These are phyloP conservation scores for Sarcophaga subvicina DNA, from an alignment of 2,888 invertebrate genomes.

Conservation along the genomic window DNA sequence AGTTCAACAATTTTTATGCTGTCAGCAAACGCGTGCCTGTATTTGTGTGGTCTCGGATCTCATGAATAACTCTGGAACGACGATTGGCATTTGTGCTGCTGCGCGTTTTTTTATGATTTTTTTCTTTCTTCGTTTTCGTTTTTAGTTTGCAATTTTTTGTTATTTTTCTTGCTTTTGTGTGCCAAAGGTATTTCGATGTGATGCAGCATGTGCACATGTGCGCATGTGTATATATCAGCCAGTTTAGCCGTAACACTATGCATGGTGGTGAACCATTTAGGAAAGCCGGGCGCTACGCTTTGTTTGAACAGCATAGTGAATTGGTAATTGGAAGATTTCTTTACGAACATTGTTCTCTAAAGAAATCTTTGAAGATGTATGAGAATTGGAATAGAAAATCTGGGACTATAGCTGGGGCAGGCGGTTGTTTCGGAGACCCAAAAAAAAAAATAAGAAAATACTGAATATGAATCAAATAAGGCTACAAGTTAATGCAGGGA, in stretches of 20 bases:
- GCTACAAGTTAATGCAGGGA: no score
- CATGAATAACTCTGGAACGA: slow-evolving; percentile 67
- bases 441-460: no score
- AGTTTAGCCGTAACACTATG: slow-evolving; percentile 11
- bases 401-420: no score
- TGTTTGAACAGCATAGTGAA: neutral
- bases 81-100: slow-evolving; percentile 73
- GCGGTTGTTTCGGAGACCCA: no score
- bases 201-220: slow-evolving; percentile 37
- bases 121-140: neutral
- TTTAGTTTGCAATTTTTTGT: slow-evolving; percentile 58
- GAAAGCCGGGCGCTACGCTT: slow-evolving; percentile 27
- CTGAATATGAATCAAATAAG: no score
- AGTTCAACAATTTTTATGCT: slow-evolving; percentile 82
- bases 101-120: slow-evolving; percentile 56
- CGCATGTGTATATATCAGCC: neutral
- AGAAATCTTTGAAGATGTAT: no score
- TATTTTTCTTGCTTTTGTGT: slow-evolving; percentile 31
- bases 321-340: neutral
- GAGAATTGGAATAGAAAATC: no score
- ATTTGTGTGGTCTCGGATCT: slow-evolving; percentile 81
- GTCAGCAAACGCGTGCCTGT: slow-evolving; percentile 83
- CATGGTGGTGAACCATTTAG: slow-evolving; percentile 44
- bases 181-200: slow-evolving; percentile 22
- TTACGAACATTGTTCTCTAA: neutral